A percentile compares a stretch with the other conserved stretches of the same genome.
phyloP scores from a whole-genome alignment of 2,113 vertebrate genomes.

The Planiliza haematocheilus region DNA sequence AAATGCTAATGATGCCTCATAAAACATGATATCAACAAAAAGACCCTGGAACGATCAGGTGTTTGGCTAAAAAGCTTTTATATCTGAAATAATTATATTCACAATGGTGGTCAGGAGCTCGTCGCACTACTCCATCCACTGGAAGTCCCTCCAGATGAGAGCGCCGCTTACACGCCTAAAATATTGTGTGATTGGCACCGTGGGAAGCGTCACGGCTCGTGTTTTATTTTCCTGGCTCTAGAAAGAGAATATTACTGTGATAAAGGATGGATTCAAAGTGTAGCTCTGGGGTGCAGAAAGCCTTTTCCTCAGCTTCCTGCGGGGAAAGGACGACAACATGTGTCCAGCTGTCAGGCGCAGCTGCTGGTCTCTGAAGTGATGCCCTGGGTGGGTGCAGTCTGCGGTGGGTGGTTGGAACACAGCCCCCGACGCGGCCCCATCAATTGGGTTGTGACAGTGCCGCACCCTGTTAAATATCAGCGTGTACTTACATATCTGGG shows the following conservation, averaged over 20 bases:
- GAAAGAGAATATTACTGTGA: constrained; percentile 37
- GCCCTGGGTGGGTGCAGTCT: constrained; percentile 53
- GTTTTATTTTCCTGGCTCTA: constrained; percentile 44
- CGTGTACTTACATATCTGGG: constrained; percentile 34
- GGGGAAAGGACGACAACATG: constrained; percentile 56
- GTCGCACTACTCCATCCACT: constrained; percentile 22
- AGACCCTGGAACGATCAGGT: constrained; percentile 23
- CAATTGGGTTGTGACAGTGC: constrained; percentile 37
- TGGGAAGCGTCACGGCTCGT: constrained; percentile 44
- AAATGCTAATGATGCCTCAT: constrained; percentile 55
- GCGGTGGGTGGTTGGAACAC: constrained; percentile 45
- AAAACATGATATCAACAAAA: constrained; percentile 39
- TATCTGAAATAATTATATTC: constrained; percentile 23
- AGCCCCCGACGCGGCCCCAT: constrained; percentile 58
- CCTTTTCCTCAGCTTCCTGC: constrained; percentile 50
- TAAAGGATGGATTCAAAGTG: constrained; percentile 72
- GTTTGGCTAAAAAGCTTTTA: constrained; percentile 1
- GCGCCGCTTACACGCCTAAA: constrained; percentile 17
- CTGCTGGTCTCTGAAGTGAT: constrained; percentile 65
- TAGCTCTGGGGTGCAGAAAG: constrained; percentile 47
- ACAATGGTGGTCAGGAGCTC: constrained; percentile 11
- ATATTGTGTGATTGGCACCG: constrained; percentile 43
- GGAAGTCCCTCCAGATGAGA: constrained; percentile 28
- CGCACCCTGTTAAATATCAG: constrained; percentile 52
- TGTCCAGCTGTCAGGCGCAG: constrained; percentile 75